Evolutionary conservation across 2,797 vertebrate species (phyloP).

Genomic region (Anguilla anguilla): DNA sequence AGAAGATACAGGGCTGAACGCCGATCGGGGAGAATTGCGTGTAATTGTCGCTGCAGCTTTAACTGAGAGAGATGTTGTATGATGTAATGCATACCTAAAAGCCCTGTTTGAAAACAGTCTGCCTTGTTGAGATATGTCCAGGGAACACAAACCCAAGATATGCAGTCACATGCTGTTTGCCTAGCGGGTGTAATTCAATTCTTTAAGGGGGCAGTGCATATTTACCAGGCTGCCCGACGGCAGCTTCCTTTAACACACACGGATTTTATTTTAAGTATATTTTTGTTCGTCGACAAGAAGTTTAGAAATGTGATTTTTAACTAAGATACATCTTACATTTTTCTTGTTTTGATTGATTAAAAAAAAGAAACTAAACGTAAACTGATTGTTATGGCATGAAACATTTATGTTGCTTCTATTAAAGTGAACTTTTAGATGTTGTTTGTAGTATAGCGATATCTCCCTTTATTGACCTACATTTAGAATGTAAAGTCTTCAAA

Average conservation of each 20-base stretch:
- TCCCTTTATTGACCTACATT: too few species aligned
- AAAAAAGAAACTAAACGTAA: not conserved
- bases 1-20: not conserved
- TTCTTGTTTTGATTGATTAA: not conserved
- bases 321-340: not conserved
- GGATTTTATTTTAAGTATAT: constrained; percentile 9
- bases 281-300: not conserved
- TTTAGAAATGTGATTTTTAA: not conserved
- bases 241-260: constrained; percentile 6
- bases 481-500: too few species aligned
- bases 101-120: constrained; percentile 60
- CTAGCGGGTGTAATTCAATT: constrained; percentile 60
- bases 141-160: constrained; percentile 64
- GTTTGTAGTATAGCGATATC: not conserved
- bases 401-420: not conserved
- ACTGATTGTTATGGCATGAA: too few species aligned
- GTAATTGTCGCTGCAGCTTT: not conserved
- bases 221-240: constrained; percentile 35
- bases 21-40: not conserved
- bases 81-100: not conserved
- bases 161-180: constrained; percentile 72
- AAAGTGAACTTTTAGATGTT: not conserved
- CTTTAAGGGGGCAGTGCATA: constrained; percentile 44
- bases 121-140: constrained; percentile 59
- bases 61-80: not conserved